phyloP scores from a whole-genome alignment of 2,113 vertebrate species.

The Bothrops jararaca region DNA sequence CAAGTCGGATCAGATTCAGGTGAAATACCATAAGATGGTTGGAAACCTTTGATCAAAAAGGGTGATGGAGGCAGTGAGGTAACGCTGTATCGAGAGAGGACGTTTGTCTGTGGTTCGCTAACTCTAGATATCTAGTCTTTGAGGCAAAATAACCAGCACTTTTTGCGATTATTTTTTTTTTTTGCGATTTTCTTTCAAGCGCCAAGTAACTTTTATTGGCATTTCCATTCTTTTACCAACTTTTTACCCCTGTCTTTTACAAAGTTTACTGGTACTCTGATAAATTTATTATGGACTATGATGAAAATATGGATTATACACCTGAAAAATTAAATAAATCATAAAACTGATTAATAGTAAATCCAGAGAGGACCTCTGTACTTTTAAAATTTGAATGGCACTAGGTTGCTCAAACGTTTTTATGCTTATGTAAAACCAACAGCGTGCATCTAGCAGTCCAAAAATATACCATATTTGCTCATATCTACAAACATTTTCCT shows the following conservation, averaged over 20 bases:
- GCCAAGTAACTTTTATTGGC: neutral
- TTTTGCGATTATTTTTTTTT: neutral
- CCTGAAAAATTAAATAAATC: neutral
- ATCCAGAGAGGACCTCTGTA: neutral
- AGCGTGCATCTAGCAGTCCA: neutral
- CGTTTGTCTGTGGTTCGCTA: neutral
- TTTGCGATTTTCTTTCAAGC: neutral
- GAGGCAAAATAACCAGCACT: neutral
- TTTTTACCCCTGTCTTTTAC: neutral
- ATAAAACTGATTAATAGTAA: neutral
- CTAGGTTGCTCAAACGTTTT: neutral
- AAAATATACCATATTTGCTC: neutral
- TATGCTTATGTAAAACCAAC: neutral
- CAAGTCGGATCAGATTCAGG: neutral
- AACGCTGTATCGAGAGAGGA: neutral
- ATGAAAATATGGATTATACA: neutral
- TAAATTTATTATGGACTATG: neutral
- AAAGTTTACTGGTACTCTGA: neutral
- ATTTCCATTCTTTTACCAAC: neutral
- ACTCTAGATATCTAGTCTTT: neutral
- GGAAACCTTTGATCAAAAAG: neutral
- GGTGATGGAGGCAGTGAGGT: too few relatives aligned
- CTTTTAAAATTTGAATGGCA: neutral
- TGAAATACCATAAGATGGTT: neutral
- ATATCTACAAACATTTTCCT: neutral